phyloP scores from a whole-genome alignment of 2,113 vertebrate species.

The Rhabdomys dilectus region DNA sequence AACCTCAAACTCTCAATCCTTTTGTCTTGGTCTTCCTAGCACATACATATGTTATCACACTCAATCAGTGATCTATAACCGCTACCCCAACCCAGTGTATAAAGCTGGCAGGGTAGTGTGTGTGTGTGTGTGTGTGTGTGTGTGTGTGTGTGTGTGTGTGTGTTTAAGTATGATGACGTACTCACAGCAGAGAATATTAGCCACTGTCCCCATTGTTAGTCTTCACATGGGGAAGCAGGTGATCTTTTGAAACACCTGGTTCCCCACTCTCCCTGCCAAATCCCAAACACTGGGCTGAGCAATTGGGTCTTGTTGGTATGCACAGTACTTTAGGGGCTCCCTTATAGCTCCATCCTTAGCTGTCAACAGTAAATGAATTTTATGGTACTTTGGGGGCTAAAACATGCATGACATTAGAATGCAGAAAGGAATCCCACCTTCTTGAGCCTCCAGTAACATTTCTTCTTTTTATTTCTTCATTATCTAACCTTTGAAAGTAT shows the following conservation, averaged over 20 bases:
- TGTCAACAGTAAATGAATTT: not conserved
- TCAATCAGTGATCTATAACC: not conserved
- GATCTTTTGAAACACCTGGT: not conserved
- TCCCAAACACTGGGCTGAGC: not conserved
- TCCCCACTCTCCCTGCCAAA: not conserved
- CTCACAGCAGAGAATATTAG: not conserved
- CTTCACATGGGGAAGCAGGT: not conserved
- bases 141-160: too few relatives aligned
- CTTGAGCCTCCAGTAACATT: not conserved
- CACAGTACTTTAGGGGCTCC: not conserved
- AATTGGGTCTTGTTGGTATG: not conserved
- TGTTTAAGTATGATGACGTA: not conserved
- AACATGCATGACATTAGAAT: not conserved
- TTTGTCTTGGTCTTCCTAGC: not conserved
- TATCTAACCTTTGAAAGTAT: not conserved
- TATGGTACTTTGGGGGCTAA: not conserved
- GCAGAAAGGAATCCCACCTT: not conserved
- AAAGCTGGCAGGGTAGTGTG: not conserved
- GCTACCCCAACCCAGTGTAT: not conserved
- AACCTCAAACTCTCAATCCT: not conserved
- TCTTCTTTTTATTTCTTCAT: conserved; percentile 23
- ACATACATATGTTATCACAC: not conserved
- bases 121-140: too few relatives aligned
- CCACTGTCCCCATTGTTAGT: not conserved
- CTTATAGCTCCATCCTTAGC: not conserved